Conservation (phyloP, 2,888 invertebrate species). For the Cacoxenus indagator region DNA sequence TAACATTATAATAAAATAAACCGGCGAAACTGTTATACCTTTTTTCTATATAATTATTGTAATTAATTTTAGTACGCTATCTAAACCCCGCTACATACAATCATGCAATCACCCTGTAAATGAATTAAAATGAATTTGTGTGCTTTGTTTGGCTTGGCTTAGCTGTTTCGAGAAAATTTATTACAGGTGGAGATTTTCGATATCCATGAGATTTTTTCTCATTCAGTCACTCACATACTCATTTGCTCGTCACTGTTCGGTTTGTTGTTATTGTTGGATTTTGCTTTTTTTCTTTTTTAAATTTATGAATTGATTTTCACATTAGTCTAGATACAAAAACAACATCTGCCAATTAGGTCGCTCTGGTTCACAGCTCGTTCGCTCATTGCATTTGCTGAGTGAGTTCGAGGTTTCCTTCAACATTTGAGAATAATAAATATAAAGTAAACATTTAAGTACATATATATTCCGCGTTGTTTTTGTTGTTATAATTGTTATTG, state of each 20-base stretch:
- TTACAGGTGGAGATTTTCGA: neutral
- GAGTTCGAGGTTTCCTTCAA: too few relatives aligned
- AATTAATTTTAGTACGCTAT: neutral
- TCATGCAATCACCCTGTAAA: too few relatives aligned
- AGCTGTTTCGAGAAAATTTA: neutral
- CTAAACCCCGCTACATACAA: neutral
- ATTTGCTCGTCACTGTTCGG: neutral
- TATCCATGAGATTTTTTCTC: neutral
- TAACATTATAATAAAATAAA: neutral
- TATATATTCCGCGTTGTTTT: neutral
- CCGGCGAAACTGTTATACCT: neutral
- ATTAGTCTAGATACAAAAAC: neutral
- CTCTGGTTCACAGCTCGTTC: too few relatives aligned
- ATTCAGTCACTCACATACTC: neutral
- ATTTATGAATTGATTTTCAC: conserved; percentile 44
- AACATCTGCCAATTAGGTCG: neutral
- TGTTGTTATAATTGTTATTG: conserved; percentile 44
- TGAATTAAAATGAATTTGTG: neutral
- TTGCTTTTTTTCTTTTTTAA: conserved; percentile 12
- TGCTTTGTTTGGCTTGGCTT: neutral
- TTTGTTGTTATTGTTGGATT: neutral
- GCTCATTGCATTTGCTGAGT: too few relatives aligned
- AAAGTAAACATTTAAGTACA: neutral
- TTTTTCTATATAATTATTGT: neutral
- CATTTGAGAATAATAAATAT: neutral